phyloP scores from a whole-genome alignment of 2,113 vertebrate genomes.

The Deroptyus accipitrinus region DNA sequence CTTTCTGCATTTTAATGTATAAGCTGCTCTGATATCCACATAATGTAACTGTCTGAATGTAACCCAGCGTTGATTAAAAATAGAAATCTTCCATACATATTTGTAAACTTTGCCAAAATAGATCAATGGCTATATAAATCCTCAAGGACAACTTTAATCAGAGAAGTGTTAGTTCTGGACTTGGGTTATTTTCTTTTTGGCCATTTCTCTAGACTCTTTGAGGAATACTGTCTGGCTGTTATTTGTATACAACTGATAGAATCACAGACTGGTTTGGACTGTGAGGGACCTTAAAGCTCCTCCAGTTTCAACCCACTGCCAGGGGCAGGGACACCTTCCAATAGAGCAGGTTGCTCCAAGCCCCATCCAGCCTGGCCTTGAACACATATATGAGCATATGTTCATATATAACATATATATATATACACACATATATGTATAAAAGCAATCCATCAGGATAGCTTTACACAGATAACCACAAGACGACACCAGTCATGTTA shows the following conservation, averaged over 20 bases:
- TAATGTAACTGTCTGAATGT: neutral
- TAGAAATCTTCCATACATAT: neutral
- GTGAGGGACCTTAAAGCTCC: neutral
- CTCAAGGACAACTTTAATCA: neutral
- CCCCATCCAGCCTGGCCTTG: neutral
- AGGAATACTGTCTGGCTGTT: neutral
- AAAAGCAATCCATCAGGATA: neutral
- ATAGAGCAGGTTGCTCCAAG: neutral
- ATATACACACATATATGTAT: neutral
- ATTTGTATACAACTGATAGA: neutral
- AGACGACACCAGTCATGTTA: rapidly evolving
- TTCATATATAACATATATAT: neutral
- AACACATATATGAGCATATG: neutral
- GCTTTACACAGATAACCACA: neutral
- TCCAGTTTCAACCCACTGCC: neutral
- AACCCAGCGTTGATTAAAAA: neutral
- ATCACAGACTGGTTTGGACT: neutral
- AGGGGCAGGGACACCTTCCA: neutral
- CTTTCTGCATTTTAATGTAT: neutral
- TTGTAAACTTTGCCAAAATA: neutral
- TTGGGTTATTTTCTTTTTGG: neutral
- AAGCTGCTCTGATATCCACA: neutral
- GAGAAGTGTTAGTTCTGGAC: neutral
- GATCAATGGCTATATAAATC: neutral
- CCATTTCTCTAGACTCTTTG: neutral